These are phyloP conservation scores for Mirza zaza DNA, from an alignment of 2,113 vertebrate species.

Conservation along the genomic window DNA sequence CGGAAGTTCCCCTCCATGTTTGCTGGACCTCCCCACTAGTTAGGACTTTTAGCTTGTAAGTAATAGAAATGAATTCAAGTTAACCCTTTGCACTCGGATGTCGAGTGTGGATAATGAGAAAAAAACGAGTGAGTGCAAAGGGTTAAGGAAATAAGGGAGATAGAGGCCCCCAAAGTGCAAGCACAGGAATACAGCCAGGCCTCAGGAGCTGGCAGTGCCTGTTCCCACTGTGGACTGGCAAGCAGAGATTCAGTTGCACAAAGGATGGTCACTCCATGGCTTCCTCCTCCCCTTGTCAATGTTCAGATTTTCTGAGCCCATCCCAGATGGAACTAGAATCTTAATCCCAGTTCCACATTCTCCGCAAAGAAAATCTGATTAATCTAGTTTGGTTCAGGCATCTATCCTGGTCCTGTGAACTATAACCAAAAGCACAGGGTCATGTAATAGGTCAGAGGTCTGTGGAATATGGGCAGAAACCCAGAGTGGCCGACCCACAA, in stretches of 20 bases:
- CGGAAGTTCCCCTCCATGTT: neutral
- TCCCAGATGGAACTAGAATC: neutral
- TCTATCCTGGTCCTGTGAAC: neutral
- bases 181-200: neutral
- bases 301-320: neutral
- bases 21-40: neutral
- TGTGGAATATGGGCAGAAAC: neutral
- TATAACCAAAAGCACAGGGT: neutral
- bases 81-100: no score
- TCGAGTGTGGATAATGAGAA: no score
- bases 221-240: neutral
- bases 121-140: no score
- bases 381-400: neutral
- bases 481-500: rapidly evolving
- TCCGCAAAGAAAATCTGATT: neutral
- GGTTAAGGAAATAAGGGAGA: no score
- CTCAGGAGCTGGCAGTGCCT: rapidly evolving
- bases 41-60: neutral
- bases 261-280: neutral
- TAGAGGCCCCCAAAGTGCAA: neutral
- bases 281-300: no score
- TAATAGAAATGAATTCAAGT: neutral
- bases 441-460: neutral
- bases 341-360: neutral
- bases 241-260: neutral